A percentile compares a stretch with the other conserved stretches of the same genome.
Conservation (phyloP, 2,797 vertebrate species). For the Sebastes steindachneri region DNA sequence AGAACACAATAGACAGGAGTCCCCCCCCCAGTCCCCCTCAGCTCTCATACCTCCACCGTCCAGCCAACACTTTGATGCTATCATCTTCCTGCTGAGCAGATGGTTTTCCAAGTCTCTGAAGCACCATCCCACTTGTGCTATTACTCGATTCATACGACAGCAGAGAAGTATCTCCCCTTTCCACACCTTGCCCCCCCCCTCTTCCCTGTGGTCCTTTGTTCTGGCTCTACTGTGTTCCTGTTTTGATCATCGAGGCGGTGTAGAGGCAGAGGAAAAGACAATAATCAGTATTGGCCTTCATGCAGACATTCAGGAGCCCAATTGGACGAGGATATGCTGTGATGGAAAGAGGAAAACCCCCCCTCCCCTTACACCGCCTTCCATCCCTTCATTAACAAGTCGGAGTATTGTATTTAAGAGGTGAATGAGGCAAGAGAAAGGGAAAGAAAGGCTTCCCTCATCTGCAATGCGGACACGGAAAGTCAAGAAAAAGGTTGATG, state of each 20-base stretch:
- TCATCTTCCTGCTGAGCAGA: constrained; percentile 72
- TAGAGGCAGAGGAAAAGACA: constrained; percentile 52
- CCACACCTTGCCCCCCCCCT: constrained; percentile 32
- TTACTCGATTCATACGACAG: constrained; percentile 48
- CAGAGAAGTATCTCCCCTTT: constrained; percentile 51
- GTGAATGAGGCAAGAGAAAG: constrained; percentile 27
- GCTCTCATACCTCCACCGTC: constrained; percentile 19
- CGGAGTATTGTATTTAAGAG: constrained; percentile 42
- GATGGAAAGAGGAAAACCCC: constrained; percentile 65
- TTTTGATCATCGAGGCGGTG: constrained; percentile 55
- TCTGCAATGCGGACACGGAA: constrained; percentile 53
- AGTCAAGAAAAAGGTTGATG: constrained; percentile 18
- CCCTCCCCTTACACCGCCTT: not conserved
- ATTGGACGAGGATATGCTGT: constrained; percentile 38
- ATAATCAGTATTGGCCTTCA: constrained; percentile 26
- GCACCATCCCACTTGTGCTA: constrained; percentile 55
- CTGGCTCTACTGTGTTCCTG: constrained; percentile 64
- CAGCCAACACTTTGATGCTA: constrained; percentile 58
- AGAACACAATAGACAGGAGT: constrained; percentile 65
- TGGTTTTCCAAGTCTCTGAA: constrained; percentile 66
- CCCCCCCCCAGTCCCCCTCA: too few species aligned
- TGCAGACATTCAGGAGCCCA: constrained; percentile 61
- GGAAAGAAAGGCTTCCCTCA: constrained; percentile 43
- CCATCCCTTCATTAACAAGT: constrained; percentile 53
- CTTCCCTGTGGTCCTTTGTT: constrained; percentile 58